Evolutionary conservation across 2,113 vertebrate species (phyloP).

Genomic region (Barbus barbus): DNA sequence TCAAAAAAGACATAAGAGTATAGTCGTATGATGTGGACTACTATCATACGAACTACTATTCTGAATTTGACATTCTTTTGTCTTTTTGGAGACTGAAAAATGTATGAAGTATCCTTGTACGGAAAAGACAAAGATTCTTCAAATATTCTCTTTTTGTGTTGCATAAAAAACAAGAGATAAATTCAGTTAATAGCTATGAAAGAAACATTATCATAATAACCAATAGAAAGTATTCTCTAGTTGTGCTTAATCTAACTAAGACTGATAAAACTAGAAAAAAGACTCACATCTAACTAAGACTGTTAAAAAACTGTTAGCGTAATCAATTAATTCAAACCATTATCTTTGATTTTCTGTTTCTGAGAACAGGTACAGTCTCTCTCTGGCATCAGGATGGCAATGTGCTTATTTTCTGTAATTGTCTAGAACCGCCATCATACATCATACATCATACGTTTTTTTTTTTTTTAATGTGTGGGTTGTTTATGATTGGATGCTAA

Average conservation of each 20-base stretch:
- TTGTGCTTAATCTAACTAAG: background rate
- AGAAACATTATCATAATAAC: background rate
- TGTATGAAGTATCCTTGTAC: background rate
- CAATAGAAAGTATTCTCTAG: background rate
- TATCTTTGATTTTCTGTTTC: background rate
- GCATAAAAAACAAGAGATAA: background rate
- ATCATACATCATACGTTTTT: background rate
- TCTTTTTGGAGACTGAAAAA: background rate
- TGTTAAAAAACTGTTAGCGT: background rate
- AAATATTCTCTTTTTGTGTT: background rate
- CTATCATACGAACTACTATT: background rate
- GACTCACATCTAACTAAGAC: background rate
- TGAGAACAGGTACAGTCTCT: background rate
- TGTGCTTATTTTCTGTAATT: constrained; percentile 14
- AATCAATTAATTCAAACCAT: background rate
- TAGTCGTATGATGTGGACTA: background rate
- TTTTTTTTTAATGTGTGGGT: background rate
- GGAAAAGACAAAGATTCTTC: background rate
- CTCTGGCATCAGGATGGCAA: background rate
- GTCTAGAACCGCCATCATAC: background rate
- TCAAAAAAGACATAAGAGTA: background rate
- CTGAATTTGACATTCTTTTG: background rate
- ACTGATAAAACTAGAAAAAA: too few relatives aligned
- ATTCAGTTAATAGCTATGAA: background rate
- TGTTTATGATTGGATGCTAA: background rate